Evolutionary conservation across 2,888 invertebrate genomes (phyloP).

Genomic region (Phyllotreta cruciferae): DNA sequence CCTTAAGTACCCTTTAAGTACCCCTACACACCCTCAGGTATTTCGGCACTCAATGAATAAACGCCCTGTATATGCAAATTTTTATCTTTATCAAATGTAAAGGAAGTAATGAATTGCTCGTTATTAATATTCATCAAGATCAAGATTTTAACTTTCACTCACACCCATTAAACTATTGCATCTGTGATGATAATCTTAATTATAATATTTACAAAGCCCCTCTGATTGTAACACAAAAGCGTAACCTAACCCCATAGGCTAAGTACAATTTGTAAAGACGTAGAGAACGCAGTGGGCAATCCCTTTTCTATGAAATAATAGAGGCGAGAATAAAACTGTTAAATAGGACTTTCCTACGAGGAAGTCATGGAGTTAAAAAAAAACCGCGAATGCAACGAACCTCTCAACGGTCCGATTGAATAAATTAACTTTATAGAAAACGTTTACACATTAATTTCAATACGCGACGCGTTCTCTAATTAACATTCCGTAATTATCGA

Average conservation of each 20-base stretch:
- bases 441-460: too few relatives aligned
- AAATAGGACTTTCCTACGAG: constrained; percentile 27
- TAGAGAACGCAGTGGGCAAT: constrained; percentile 26
- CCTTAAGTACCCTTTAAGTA: too few relatives aligned
- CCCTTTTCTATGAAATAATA: constrained; percentile 27
- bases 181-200: constrained; percentile 2
- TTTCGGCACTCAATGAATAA: too few relatives aligned
- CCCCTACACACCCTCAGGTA: too few relatives aligned
- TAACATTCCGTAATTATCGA: too few relatives aligned
- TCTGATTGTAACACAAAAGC: constrained; percentile 23
- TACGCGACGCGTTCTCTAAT: too few relatives aligned
- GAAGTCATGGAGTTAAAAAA: constrained; percentile 24
- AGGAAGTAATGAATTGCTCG: background rate
- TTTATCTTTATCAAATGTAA: too few relatives aligned
- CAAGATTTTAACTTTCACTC: background rate
- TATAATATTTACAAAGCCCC: constrained; percentile 14
- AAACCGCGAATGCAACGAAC: constrained; percentile 35
- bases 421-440: background rate
- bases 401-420: constrained; percentile 21
- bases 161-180: background rate
- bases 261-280: constrained; percentile 22
- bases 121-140: background rate
- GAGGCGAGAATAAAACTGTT: constrained; percentile 29
- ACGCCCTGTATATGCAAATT: too few relatives aligned
- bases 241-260: constrained; percentile 22